Percentiles rank a stretch among this genome's conserved stretches.
phyloP scores from a whole-genome alignment of 2,888 invertebrate genomes.

The Xestoiulus laeticollis region DNA sequence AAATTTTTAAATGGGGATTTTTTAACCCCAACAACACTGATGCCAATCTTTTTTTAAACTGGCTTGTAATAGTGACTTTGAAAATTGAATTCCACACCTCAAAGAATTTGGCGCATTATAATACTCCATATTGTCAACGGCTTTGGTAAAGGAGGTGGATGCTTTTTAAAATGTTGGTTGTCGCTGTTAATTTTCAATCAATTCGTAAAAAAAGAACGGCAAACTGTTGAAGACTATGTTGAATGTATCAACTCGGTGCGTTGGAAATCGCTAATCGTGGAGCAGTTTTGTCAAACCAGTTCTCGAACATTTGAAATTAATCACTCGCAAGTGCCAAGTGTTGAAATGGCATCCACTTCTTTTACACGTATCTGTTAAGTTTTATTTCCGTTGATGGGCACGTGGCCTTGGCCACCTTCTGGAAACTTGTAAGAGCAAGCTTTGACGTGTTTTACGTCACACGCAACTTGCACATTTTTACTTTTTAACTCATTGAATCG shows the following conservation, averaged over 20 bases:
- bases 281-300: not conserved
- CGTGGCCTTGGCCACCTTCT: slow-evolving; percentile 1
- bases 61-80: not conserved
- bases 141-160: not conserved
- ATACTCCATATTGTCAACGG: not conserved
- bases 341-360: not conserved
- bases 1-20: not conserved
- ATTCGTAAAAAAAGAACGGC: too few relatives aligned
- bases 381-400: not conserved
- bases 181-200: too few relatives aligned
- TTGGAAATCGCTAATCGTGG: too few relatives aligned
- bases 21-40: not conserved
- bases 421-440: slow-evolving; percentile 38
- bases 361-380: not conserved
- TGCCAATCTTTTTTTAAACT: not conserved
- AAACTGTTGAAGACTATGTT: too few relatives aligned
- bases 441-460: not conserved
- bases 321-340: not conserved
- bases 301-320: not conserved
- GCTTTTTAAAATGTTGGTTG: too few relatives aligned
- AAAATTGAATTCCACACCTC: not conserved
- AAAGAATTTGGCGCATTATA: not conserved
- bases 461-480: not conserved
- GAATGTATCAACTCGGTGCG: too few relatives aligned
- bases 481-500: not conserved